Evolutionary conservation across 2,113 vertebrate genomes (phyloP), one percentile per base, ranked within the genome.

Genomic region (Castor canadensis): DNA sequence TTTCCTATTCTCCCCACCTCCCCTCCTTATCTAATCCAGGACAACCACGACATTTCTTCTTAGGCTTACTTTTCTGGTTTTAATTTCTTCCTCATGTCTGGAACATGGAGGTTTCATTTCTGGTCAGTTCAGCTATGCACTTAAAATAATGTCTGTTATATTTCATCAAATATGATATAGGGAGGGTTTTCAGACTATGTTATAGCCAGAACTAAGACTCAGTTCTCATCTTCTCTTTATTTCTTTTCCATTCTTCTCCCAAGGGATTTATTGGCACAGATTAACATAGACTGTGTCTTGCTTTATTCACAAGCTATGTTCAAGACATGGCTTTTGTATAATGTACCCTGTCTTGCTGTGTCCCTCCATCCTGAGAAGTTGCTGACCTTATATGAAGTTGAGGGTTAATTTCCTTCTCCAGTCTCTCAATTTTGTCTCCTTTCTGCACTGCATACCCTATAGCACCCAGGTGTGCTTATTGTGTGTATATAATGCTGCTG

Each of bases 81-180:
- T 72, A 69, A 16, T 86, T 86, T 89, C 66, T 43, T 72, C 49
- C 32, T 49, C 43, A 6, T 40, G 24, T 81, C 32, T 32, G n/a
- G 30, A n/a, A 30, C 11, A 5, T 76, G 67, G 35, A 87, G 22
- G 67, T 91, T 69, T 96, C 49, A 38, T 95, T 60, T 75, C 49
- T 40, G 52, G 26, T 81, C 76, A 58, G 24, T 35, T 77, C 49
- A 67, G 47, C 35, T 80, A 35, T 64, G 56, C 49, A 43, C 67
- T 69, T 86, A 77, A 94, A 86, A n/a, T 45, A 15, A 32, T 45
- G 32, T 86, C 24, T 93, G 22, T 83, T 79, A 7, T 60, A 49
- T 38, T 43, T 75, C 66, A 64, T 22, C 35, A 69, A 64, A 49
- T 43, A 9, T n/a, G 62, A 22, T 6, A 2, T 3, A 69, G 40